Evolutionary conservation across 2,113 vertebrate genomes (phyloP).

Genomic region (Mastomys coucha): DNA sequence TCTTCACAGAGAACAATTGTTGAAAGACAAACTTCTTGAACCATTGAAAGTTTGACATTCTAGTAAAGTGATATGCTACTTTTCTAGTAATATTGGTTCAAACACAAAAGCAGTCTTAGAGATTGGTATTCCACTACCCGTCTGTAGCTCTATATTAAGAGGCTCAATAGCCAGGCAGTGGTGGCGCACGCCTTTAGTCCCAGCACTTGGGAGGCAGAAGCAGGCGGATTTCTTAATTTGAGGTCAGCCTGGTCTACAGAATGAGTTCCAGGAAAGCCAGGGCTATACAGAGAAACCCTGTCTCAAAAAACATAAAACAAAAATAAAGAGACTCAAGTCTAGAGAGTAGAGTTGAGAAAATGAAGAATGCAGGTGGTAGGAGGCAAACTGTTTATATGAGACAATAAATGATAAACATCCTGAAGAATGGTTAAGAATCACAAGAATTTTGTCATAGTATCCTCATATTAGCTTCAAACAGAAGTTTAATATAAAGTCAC

Average conservation of each 20-base stretch:
- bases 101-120: slow-evolving; percentile 41
- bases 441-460: background rate
- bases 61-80: background rate
- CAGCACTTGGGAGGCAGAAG: too few relatives aligned
- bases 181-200: too few relatives aligned
- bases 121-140: background rate
- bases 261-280: too few relatives aligned
- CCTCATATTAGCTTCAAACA: slow-evolving; percentile 1
- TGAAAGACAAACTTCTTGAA: background rate
- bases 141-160: background rate
- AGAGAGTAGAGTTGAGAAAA: background rate
- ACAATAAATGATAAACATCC: background rate
- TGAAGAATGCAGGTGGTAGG: background rate
- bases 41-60: background rate
- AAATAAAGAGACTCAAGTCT: background rate
- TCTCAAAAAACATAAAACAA: too few relatives aligned
- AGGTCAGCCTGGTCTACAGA: too few relatives aligned
- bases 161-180: too few relatives aligned
- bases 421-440: background rate
- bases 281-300: too few relatives aligned
- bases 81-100: slow-evolving; percentile 5
- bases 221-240: too few relatives aligned
- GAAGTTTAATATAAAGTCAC: background rate
- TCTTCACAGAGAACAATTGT: background rate
- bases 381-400: background rate